These are phyloP conservation scores for Mythimna vitellina DNA, from an alignment of 2,888 invertebrate species.

Conservation along the genomic window DNA sequence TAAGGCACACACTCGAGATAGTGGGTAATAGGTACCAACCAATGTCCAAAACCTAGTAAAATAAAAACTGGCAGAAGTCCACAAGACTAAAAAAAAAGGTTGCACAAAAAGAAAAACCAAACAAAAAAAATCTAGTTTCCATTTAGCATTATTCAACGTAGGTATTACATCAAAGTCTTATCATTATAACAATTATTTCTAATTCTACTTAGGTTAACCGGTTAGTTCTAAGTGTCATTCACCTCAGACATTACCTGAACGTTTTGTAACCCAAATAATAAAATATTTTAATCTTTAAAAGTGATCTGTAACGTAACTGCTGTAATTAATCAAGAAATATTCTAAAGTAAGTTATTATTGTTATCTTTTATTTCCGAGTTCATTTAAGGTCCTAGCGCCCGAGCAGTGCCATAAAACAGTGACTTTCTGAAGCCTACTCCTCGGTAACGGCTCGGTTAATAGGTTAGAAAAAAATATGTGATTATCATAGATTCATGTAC, in stretches of 20 bases:
- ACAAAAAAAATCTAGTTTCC: background rate
- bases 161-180: slow-evolving; percentile 25
- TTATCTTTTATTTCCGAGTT: slow-evolving; percentile 8
- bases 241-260: slow-evolving; percentile 19
- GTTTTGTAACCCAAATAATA: slow-evolving; percentile 34
- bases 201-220: slow-evolving; percentile 6
- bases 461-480: too few species aligned
- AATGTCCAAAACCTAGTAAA: too few species aligned
- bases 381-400: background rate
- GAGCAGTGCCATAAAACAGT: too few species aligned
- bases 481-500: too few species aligned
- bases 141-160: slow-evolving; percentile 2
- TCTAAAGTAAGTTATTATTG: background rate
- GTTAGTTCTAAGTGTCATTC: slow-evolving; percentile 28
- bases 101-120: background rate
- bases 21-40: too few species aligned
- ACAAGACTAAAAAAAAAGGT: background rate
- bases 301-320: slow-evolving; percentile 2
- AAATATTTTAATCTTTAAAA: slow-evolving; percentile 17
- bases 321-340: background rate
- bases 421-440: too few species aligned
- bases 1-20: too few species aligned
- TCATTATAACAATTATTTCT: slow-evolving; percentile 23
- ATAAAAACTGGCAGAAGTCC: background rate
- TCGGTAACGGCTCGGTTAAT: too few species aligned